These are phyloP conservation scores for Mamestra configurata DNA, from an alignment of 1,140 invertebrate species.

Conservation along the genomic window DNA sequence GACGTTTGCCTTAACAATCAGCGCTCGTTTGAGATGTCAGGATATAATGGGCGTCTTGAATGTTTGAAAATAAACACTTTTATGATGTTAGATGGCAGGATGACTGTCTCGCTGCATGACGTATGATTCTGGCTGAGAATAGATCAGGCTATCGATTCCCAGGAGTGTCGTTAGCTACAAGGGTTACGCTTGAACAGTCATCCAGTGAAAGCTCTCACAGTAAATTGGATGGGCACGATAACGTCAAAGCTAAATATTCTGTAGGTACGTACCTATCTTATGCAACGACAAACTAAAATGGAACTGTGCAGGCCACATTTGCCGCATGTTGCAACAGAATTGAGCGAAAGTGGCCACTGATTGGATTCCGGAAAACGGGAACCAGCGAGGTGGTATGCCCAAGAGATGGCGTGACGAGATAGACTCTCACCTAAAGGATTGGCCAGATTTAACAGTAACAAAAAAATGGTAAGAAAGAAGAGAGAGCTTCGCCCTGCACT, in stretches of 20 bases:
- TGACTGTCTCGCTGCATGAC: constrained; percentile 21
- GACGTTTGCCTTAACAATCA: background rate
- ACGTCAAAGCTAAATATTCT: too few species aligned
- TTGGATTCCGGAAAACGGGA: too few species aligned
- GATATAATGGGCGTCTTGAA: background rate
- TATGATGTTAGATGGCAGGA: constrained; percentile 58
- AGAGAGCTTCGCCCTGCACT: too few species aligned
- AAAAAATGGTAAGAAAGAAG: too few species aligned
- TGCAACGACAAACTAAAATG: too few species aligned
- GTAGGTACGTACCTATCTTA: too few species aligned
- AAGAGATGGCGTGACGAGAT: too few species aligned
- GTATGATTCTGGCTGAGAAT: constrained; percentile 10
- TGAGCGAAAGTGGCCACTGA: background rate
- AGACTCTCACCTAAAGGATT: too few species aligned
- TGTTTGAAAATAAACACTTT: constrained; percentile 74
- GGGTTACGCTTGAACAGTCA: background rate
- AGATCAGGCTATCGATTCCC: constrained; percentile 5
- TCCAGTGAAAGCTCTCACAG: background rate
- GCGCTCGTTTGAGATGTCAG: background rate
- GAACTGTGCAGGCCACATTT: too few species aligned
- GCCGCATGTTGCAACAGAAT: background rate
- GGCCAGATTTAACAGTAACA: too few species aligned
- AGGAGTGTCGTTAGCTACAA: background rate
- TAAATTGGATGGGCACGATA: too few species aligned
- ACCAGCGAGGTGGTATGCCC: too few species aligned